phyloP scores from a whole-genome alignment of 1,140 invertebrate genomes.

The Diprion similis region DNA sequence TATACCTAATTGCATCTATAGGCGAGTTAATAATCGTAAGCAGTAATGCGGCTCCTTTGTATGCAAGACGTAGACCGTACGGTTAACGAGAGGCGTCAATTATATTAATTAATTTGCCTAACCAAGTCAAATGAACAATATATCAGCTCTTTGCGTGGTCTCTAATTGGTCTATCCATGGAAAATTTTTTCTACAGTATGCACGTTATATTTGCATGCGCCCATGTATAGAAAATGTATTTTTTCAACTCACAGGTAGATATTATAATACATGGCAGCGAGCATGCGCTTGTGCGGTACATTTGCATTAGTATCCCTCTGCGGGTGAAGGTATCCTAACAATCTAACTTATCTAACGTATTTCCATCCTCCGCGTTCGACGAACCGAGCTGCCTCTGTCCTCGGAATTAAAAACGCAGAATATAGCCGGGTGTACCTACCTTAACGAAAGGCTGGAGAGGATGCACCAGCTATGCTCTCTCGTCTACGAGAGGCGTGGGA shows the following conservation, averaged over 20 bases:
- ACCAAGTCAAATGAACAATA: constrained; percentile 36
- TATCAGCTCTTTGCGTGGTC: constrained; percentile 23
- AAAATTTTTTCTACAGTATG: not conserved
- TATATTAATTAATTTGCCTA: constrained; percentile 53
- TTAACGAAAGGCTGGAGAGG: not conserved
- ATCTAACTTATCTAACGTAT: no score
- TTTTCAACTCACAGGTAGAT: not conserved
- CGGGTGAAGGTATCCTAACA: no score
- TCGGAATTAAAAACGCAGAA: not conserved
- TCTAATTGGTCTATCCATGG: constrained; percentile 32
- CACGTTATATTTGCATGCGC: not conserved
- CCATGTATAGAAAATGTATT: not conserved
- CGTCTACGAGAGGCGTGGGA: constrained; percentile 48
- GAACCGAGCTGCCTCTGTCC: not conserved
- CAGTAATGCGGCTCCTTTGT: constrained; percentile 27
- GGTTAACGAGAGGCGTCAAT: constrained; percentile 49
- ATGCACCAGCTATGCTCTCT: constrained; percentile 17
- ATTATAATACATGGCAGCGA: not conserved
- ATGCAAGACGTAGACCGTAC: constrained; percentile 15
- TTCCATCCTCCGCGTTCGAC: no score
- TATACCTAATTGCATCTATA: constrained; percentile 28
- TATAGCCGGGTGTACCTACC: not conserved
- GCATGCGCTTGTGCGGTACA: no score
- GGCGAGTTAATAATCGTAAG: constrained; percentile 24
- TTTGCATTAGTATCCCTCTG: not conserved